Conservation (phyloP, 2,113 vertebrate genomes). For the Etheostoma spectabile region DNA sequence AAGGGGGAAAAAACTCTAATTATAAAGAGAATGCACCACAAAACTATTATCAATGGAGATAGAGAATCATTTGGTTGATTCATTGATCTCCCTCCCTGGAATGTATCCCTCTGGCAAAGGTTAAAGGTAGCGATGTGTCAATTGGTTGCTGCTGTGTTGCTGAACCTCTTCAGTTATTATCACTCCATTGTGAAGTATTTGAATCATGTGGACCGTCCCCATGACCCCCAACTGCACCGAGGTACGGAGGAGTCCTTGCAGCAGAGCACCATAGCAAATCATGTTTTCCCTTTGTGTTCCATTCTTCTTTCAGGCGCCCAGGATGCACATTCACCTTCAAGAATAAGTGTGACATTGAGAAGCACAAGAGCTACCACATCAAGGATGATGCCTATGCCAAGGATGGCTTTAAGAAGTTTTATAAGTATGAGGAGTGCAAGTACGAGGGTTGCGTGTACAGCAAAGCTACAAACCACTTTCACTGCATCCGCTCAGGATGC, state of each 20-base stretch:
- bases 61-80: constrained; percentile 39
- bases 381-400: constrained; percentile 99
- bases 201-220: constrained; percentile 37
- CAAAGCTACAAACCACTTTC: constrained; percentile 99
- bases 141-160: constrained; percentile 40
- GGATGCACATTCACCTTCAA: constrained; percentile 99
- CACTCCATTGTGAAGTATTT: constrained; percentile 51
- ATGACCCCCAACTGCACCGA: not conserved
- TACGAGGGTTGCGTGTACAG: constrained; percentile 99
- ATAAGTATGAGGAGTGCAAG: constrained; percentile 99
- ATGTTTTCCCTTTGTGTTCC: constrained; percentile 22
- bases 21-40: constrained; percentile 7
- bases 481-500: constrained; percentile 97
- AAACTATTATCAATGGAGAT: constrained; percentile 9
- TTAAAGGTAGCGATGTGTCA: constrained; percentile 37
- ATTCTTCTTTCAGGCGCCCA: constrained; percentile 86
- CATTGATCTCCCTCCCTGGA: constrained; percentile 15
- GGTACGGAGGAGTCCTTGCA: not conserved
- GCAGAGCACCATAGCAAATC: constrained; percentile 3
- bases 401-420: constrained; percentile 99
- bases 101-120: constrained; percentile 29
- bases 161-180: constrained; percentile 32
- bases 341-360: constrained; percentile 99
- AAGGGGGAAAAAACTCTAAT: not conserved
- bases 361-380: constrained; percentile 99